phyloP scores from a whole-genome alignment of 2,797 vertebrate genomes.

The Apogon hyalosoma region DNA sequence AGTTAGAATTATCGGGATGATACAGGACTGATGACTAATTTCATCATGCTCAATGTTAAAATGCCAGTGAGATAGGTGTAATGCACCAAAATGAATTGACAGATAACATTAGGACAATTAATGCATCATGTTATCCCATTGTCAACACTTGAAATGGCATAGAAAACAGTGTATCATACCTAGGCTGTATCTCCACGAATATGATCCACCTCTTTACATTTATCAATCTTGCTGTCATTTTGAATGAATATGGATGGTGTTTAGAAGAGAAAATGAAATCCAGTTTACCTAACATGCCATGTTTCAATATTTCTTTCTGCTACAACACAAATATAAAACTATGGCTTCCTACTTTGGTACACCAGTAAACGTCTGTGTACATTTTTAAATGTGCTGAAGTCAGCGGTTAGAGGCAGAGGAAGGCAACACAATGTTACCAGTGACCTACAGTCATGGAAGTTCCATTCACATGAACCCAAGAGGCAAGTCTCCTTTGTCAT shows the following conservation, averaged over 20 bases:
- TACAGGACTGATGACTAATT: background rate
- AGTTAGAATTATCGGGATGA: conserved; percentile 3
- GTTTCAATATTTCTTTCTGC: conserved; percentile 4
- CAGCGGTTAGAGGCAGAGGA: conserved; percentile 19
- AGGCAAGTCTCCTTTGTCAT: conserved; percentile 50
- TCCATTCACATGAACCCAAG: conserved; percentile 42
- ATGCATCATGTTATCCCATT: conserved; percentile 10
- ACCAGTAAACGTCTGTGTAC: background rate
- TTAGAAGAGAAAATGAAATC: background rate
- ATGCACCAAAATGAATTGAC: conserved; percentile 15
- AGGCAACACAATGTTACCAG: conserved; percentile 35
- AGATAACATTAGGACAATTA: background rate
- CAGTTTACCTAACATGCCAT: background rate
- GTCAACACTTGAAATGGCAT: conserved; percentile 23
- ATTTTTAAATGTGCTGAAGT: conserved; percentile 30
- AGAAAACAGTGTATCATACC: background rate
- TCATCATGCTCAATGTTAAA: background rate
- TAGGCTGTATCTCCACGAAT: background rate
- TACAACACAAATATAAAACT: background rate
- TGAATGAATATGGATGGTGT: background rate
- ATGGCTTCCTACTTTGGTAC: background rate
- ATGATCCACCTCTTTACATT: too few species aligned
- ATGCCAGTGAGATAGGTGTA: background rate
- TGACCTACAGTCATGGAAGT: conserved; percentile 50
- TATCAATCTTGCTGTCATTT: too few species aligned